These are phyloP conservation scores for Hipposideros larvatus DNA, from an alignment of 2,797 vertebrate genomes.

Conservation along the genomic window DNA sequence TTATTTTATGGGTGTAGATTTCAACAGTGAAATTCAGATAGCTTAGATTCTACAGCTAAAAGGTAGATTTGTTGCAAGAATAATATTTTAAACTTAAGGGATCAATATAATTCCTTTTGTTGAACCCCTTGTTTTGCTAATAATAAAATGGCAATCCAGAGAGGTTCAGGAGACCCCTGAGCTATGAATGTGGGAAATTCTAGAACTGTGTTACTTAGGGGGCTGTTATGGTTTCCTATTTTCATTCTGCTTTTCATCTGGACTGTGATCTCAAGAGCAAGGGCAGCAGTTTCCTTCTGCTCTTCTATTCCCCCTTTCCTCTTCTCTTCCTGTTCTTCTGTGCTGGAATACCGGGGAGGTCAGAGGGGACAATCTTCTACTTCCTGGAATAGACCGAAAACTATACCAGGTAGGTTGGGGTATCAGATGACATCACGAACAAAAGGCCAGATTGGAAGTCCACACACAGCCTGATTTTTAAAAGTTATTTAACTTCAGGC, in stretches of 20 bases:
- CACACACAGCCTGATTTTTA: not conserved
- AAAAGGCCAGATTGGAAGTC: not conserved
- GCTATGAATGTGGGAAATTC: not conserved
- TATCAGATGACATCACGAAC: not conserved
- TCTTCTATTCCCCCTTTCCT: fast-evolving
- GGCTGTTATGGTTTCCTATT: not conserved
- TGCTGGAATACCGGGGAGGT: not conserved
- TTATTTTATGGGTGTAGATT: not conserved
- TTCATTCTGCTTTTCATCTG: not conserved
- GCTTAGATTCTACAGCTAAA: not conserved
- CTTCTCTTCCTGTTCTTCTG: not conserved
- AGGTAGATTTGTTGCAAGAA: not conserved
- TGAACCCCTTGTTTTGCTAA: not conserved
- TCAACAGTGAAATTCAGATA: not conserved
- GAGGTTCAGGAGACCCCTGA: not conserved
- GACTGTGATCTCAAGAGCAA: not conserved
- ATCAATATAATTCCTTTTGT: not conserved
- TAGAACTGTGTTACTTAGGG: not conserved
- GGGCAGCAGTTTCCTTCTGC: not conserved
- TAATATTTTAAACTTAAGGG: constrained; percentile 27
- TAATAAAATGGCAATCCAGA: not conserved
- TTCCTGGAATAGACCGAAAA: not conserved
- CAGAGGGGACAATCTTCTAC: not conserved
- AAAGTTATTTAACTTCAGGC: not conserved
- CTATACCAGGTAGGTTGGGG: not conserved